Evolutionary conservation across 2,888 invertebrate genomes (phyloP).

Genomic region (Caenorhabditis sp.): DNA sequence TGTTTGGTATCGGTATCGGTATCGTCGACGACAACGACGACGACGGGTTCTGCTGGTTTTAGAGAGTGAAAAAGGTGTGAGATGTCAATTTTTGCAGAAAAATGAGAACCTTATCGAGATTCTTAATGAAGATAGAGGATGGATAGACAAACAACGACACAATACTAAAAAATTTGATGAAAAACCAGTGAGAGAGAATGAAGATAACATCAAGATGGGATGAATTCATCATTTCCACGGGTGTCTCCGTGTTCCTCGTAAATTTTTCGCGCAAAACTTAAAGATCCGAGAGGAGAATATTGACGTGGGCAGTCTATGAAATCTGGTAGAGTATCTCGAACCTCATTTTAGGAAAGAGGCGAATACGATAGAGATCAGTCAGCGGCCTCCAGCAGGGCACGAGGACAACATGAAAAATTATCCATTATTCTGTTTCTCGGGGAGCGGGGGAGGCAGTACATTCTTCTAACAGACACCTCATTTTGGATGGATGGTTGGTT

Average conservation of each 20-base stretch:
- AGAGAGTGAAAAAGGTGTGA: not conserved
- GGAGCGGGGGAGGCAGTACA: no score
- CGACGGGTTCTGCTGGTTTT: not conserved
- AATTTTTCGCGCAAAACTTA: conserved; percentile 17
- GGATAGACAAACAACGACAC: not conserved
- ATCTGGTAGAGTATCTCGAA: conserved; percentile 32
- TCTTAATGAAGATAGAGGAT: conserved; percentile 38
- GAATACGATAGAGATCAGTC: conserved; percentile 57
- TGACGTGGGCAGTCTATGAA: no score
- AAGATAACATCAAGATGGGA: not conserved
- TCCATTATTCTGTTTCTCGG: conserved; percentile 59
- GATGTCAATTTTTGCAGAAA: conserved; percentile 4
- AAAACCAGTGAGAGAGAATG: conserved; percentile 12
- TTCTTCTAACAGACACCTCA: conserved; percentile 27
- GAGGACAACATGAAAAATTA: conserved; percentile 61
- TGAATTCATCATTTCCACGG: conserved; percentile 13
- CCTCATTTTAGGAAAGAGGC: conserved; percentile 38
- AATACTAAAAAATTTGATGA: conserved; percentile 13
- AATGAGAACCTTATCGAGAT: conserved; percentile 41
- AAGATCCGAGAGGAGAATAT: not conserved
- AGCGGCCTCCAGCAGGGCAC: conserved; percentile 34
- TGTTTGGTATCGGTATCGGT: no score
- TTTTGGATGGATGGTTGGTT: no score
- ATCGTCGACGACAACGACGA: not conserved
- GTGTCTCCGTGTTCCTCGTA: conserved; percentile 4